Percentiles rank a stretch among this genome's conserved stretches.
These are phyloP conservation scores for Gopherus evgoodei DNA, from an alignment of 2,113 vertebrate genomes.

Conservation along the genomic window DNA sequence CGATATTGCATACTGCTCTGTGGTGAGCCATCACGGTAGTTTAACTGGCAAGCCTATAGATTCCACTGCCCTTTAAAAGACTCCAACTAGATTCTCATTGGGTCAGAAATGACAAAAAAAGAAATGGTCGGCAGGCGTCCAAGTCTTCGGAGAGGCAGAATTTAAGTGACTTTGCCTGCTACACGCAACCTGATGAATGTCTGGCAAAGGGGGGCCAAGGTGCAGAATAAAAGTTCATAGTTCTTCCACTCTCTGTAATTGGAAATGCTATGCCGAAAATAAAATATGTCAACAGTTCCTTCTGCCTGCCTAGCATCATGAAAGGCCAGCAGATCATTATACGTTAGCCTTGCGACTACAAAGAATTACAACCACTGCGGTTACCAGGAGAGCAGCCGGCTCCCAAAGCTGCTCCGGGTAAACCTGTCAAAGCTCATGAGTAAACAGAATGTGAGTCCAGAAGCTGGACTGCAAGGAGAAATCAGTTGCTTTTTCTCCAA, in stretches of 20 bases:
- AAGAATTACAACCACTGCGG: constrained; percentile 43
- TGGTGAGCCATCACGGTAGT: background rate
- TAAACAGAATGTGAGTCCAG: constrained; percentile 69
- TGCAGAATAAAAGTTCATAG: background rate
- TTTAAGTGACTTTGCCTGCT: background rate
- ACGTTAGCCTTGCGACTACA: background rate
- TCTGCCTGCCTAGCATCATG: background rate
- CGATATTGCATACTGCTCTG: background rate
- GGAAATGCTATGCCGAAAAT: constrained; percentile 46
- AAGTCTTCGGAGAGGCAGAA: background rate
- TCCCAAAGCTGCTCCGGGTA: constrained; percentile 61
- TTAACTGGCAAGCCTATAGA: background rate
- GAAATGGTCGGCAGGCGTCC: background rate
- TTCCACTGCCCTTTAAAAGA: background rate
- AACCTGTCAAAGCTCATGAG: constrained; percentile 66
- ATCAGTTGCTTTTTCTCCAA: constrained; percentile 61
- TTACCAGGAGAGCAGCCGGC: constrained; percentile 41
- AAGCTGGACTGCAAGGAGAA: constrained; percentile 24
- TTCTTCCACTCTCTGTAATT: background rate
- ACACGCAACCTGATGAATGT: background rate
- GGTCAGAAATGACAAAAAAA: background rate
- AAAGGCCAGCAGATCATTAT: background rate
- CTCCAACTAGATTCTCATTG: background rate
- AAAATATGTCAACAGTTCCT: constrained; percentile 37
- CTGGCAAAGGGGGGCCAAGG: background rate